phyloP scores from a whole-genome alignment of 2,797 vertebrate species.

The Danio choprae region DNA sequence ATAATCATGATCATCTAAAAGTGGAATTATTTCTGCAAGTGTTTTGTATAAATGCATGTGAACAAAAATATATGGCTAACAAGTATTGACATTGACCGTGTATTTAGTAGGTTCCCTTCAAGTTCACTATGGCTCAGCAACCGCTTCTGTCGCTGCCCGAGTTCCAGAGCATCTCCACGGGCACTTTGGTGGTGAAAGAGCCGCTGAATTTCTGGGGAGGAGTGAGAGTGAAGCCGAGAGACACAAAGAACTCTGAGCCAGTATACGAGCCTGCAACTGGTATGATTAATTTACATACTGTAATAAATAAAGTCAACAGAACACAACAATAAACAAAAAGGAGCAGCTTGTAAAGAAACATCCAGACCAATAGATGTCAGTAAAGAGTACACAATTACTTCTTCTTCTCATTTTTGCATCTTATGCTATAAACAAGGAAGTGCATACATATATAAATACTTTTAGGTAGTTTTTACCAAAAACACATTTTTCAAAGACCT shows the following conservation, averaged over 20 bases:
- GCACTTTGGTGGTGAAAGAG: constrained; percentile 76
- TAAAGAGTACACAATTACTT: not conserved
- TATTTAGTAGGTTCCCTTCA: not conserved
- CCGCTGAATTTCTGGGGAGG: constrained; percentile 89
- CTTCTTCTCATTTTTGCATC: not conserved
- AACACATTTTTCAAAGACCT: too few species aligned
- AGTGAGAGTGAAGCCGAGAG: constrained; percentile 75
- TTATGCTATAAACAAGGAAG: not conserved
- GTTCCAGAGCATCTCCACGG: constrained; percentile 76
- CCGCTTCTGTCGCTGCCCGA: constrained; percentile 70
- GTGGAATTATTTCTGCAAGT: not conserved
- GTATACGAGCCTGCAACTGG: constrained; percentile 93
- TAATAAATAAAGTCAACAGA: too few species aligned
- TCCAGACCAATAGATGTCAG: not conserved
- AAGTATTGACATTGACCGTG: not conserved
- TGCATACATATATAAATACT: not conserved
- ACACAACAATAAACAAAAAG: too few species aligned
- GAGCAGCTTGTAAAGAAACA: too few species aligned
- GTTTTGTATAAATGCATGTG: not conserved
- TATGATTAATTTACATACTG: constrained; percentile 56
- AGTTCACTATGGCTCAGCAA: constrained; percentile 71
- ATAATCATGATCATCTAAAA: too few species aligned
- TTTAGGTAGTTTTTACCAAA: not conserved
- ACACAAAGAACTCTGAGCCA: constrained; percentile 76
- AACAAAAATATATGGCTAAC: not conserved